Percentiles rank a stretch among this genome's conserved stretches.
Evolutionary conservation across 2,113 vertebrate species (phyloP).

Genomic region (Dryoscopus gambensis): DNA sequence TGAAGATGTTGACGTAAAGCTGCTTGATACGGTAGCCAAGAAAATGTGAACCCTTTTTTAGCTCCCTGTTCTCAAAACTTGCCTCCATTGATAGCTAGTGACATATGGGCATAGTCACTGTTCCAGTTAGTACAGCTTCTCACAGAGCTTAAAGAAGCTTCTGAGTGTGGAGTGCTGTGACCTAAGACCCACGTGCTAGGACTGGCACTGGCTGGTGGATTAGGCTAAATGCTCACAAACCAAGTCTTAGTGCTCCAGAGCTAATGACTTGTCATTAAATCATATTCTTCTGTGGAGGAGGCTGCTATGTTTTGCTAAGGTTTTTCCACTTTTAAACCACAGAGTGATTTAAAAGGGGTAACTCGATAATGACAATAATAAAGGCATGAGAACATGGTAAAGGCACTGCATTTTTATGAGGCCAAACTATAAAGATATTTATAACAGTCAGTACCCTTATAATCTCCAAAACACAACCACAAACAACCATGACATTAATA

Average conservation of each 20-base stretch:
- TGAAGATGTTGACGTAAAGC: conserved; percentile 24
- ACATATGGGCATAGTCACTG: not conserved
- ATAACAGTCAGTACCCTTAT: not conserved
- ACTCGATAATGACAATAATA: not conserved
- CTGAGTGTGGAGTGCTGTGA: not conserved
- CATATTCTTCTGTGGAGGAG: not conserved
- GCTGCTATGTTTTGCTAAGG: not conserved
- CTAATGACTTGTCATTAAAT: not conserved
- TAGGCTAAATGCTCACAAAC: not conserved
- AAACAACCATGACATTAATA: conserved; percentile 31
- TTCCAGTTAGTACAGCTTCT: not conserved
- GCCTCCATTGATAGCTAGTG: not conserved
- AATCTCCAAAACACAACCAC: conserved; percentile 17
- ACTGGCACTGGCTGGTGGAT: not conserved
- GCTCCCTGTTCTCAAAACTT: not conserved
- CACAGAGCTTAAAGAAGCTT: not conserved
- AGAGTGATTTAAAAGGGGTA: not conserved
- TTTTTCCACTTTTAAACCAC: not conserved
- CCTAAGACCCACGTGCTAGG: not conserved
- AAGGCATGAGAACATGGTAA: not conserved
- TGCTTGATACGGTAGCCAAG: not conserved
- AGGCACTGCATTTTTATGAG: not conserved
- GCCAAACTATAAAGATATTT: conserved; percentile 18
- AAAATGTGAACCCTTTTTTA: conserved; percentile 30
- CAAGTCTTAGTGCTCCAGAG: not conserved